Evolutionary conservation across 2,113 vertebrate genomes (phyloP), one percentile per base, ranked within the genome.

Genomic region (Zosterops lateralis): DNA sequence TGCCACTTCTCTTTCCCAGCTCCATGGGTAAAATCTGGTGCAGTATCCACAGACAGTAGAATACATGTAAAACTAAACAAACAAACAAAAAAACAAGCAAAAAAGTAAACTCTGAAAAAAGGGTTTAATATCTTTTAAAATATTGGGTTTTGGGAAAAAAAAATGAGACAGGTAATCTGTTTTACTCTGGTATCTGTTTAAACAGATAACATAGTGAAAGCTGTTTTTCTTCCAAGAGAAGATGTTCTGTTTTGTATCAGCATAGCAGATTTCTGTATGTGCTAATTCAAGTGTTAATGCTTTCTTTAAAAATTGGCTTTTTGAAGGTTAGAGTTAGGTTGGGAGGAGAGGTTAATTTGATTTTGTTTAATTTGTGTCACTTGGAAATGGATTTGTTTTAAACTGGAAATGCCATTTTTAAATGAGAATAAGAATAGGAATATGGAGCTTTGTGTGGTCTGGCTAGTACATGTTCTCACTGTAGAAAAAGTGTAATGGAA

Each of bases 371-470:
- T 31, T 60, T 78, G 6, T 53, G 8, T 48, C 26, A 25, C 40
- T 78, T 78, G 32, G 28, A 81, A 92, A 64, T 87, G 57, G 6
- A 6, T 60, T 91, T 71, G 15, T 71, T 78, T 75, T 17, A 60
- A 64, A 75, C n/a, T 78, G n/a, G 57, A 94, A 87, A 75, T 51
- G 28, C 36, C n/a, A 57, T 84, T 87, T 60, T 75, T 75, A 19
- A 18, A 28, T 76, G 32, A 48, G 53, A 89, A 64, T 89, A 74
- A 67, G 84, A 87, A 51, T 36, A 64, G 29, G 38, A 80, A 51
- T 71, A 31, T 57, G 34, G 26, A 42, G 12, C 15, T 89, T 84
- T 94, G 54, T 87, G 84, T 87, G 61, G 81, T 95, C 93, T 95
- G 93, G 78, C 87, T 96, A 42, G 66, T 78, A 68, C 12, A 24